These are phyloP conservation scores for Pterostichus madidus DNA, from an alignment of 2,888 invertebrate species.

Conservation along the genomic window DNA sequence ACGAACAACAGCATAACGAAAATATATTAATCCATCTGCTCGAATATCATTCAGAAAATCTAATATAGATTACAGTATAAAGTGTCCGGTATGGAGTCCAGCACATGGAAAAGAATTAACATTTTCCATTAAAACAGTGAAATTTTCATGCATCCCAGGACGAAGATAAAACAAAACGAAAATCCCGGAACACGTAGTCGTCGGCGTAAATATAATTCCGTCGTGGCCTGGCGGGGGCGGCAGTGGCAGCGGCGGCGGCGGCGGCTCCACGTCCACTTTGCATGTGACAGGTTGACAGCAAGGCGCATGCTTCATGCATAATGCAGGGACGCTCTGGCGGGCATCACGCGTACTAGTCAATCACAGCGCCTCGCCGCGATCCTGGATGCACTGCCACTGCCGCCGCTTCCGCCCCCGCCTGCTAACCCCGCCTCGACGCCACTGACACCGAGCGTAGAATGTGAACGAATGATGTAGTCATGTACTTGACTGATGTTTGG, in stretches of 20 bases:
- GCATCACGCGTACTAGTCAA: conserved; percentile 68
- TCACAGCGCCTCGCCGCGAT: conserved; percentile 60
- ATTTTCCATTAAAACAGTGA: conserved; percentile 62
- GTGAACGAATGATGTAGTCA: background rate
- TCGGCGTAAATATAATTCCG: conserved; percentile 61
- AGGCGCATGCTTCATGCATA: conserved; percentile 66
- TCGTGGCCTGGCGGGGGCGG: conserved; percentile 50
- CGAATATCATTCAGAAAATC: background rate
- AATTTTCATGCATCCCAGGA: conserved; percentile 62
- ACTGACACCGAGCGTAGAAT: conserved; percentile 30
- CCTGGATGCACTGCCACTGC: conserved; percentile 42
- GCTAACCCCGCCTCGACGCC: conserved; percentile 26
- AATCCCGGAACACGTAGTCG: conserved; percentile 58
- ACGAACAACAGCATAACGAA: background rate
- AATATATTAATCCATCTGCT: background rate
- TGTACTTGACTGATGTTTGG: background rate
- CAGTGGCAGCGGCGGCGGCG: conserved; percentile 33
- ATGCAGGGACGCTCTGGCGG: conserved; percentile 65
- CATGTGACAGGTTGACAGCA: conserved; percentile 69
- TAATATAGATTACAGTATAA: conserved; percentile 19
- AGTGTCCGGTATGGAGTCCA: conserved; percentile 29
- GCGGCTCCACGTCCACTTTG: conserved; percentile 65
- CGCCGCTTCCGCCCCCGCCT: background rate
- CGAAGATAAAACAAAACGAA: conserved; percentile 61
- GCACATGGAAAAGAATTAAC: conserved; percentile 56